Base-by-base conservation (phyloP, 2,113 vertebrate genomes). In the Heterotilapia buettikoferi region DNA sequence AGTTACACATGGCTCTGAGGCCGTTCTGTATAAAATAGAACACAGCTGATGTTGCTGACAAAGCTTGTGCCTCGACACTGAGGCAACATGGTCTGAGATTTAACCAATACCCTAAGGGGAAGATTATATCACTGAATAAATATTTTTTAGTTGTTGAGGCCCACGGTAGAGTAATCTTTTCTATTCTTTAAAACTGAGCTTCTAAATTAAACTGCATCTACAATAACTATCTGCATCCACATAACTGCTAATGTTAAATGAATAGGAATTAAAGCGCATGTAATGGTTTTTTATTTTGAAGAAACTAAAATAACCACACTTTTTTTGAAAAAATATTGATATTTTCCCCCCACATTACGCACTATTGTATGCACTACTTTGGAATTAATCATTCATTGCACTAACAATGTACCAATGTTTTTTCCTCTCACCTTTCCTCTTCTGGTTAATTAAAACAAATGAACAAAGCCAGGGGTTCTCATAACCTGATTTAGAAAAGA, bases 391-490 rank as follows among this genome's bases (percentile, higher is more conserved):
- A 91, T 92, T 94, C 89, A 94, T 93, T 92, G 94, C 87, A 84
- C 79, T 86, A 92, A 92, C 86, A 92, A 91, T 85, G 84, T 85
- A 52, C 78, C 31, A n/a, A 33, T 92, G 84, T 93, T 86, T 89
- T 87, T 78, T 78, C 45, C 61, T 85, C 83, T 91, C 83, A 95
- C 90, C 91, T 92, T 82, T 90, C 79, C 52, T 83, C 68, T 88
- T 82, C 61, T 89, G 59, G 81, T 89, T 95, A 95, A 94, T 95
- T 95, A 93, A 92, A 94, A 95, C 92, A 95, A 94, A 93, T 93
- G 93, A 95, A 92, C 92, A 93, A 93, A 94, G 88, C 87, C 90
- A 92, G 85, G 88, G 91, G 87, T 93, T 95, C 92, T 92, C 90
- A 90, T 92, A 91, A 92, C 90, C 93, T 92, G 88, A 95, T 91